Base-by-base conservation (phyloP, 1,140 invertebrate species). In the Neotoxoptera formosana region DNA sequence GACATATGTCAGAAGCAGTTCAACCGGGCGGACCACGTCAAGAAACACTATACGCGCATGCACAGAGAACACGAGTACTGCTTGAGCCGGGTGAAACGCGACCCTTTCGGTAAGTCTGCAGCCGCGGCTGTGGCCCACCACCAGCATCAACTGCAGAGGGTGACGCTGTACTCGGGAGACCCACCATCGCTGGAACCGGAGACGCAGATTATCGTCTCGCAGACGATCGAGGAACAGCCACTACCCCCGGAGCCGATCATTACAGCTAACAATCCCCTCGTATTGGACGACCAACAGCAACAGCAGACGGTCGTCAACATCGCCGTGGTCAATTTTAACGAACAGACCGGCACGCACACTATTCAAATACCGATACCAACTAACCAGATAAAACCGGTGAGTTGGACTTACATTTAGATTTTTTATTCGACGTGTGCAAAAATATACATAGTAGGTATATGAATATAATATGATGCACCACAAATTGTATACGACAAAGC, bases 21-120 rank as follows among this genome's bases (percentile, higher is more conserved):
- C 95, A 99, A 98, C 95, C 96, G 98, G 60, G 98, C 98, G n/a
- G 98, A 99, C 95, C 98, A 99, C 95, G 98, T 99, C 45, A 99
- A 99, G 95, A 99, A 99, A 94, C 98, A 99, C 95, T 98, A 98
- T 95, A 95, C 98, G 67, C 96, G 98, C 90, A 98, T 99, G 97
- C 98, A 98, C 94, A 96, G 97, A 11, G 98, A 98, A 94, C 97
- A 97, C 94, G 96, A 96, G 1, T 98, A 98, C 95, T 97, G 98
- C 94, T 96, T 98, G n/a, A 97, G 98, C 94, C 96, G 97, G 94
- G 98, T 98, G 94, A 95, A 97, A 93, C 96, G 96, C 94, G 95
- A 96, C 0, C 20, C 93, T 8, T 34, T 34, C 11, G 76, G 47
- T 17, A 92, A 92, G 47, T 76, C 91, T 1, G 41, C n/a, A 17